phyloP scores from a whole-genome alignment of 1,140 invertebrate species.

The Drosophila willistoni region DNA sequence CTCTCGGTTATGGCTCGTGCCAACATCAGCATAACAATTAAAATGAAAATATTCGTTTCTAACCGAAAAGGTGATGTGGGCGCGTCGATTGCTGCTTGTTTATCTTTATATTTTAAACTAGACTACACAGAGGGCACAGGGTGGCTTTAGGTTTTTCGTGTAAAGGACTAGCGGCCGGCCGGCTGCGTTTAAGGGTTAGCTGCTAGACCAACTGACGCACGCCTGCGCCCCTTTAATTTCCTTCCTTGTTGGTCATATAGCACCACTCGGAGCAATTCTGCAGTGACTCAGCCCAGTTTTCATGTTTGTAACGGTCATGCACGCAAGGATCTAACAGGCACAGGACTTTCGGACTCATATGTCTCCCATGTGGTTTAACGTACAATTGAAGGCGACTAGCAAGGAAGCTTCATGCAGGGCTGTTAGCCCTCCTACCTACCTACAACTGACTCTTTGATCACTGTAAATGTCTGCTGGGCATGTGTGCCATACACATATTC shows the following conservation, averaged over 20 bases:
- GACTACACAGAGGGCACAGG: conserved; percentile 35
- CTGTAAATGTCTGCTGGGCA: conserved; percentile 53
- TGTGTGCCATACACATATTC: conserved; percentile 39
- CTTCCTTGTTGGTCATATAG: conserved; percentile 42
- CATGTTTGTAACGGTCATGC: conserved; percentile 72
- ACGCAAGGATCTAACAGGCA: conserved; percentile 50
- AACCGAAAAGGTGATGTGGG: conserved; percentile 55
- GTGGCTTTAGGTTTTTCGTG: conserved; percentile 35
- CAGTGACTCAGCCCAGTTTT: conserved; percentile 4
- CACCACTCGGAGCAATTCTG: conserved; percentile 60
- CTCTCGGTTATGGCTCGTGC: conserved; percentile 60
- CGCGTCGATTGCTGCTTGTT: conserved; percentile 44
- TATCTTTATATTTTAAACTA: conserved; percentile 58
- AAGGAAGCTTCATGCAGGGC: conserved; percentile 60
- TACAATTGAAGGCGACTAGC: conserved; percentile 10
- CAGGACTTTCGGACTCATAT: conserved; percentile 41
- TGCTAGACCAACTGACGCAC: conserved; percentile 72
- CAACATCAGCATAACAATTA: conserved; percentile 79
- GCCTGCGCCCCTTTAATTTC: conserved; percentile 37
- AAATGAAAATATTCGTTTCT: conserved; percentile 71
- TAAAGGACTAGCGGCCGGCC: conserved; percentile 18
- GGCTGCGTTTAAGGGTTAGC: conserved; percentile 73
- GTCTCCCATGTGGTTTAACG: conserved; percentile 53
- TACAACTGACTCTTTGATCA: conserved; percentile 58
- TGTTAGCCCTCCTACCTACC: conserved; percentile 44